These are phyloP conservation scores for Rotaria magnacalcarata DNA, from an alignment of 2,888 invertebrate species.

Conservation along the genomic window DNA sequence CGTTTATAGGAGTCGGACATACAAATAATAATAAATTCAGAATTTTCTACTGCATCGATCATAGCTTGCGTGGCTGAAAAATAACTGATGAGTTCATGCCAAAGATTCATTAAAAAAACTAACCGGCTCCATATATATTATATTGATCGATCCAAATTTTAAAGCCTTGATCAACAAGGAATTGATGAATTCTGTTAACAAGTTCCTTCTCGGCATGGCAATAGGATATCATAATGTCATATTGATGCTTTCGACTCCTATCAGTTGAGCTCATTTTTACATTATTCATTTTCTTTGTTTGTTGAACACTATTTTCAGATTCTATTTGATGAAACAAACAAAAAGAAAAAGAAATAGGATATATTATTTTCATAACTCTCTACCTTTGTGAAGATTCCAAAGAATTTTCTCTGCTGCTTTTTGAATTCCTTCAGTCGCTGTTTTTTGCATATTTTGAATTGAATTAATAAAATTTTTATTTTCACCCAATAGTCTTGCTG, in stretches of 20 bases:
- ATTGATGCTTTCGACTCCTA: background rate
- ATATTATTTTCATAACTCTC: too few relatives aligned
- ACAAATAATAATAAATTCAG: slow-evolving; percentile 54
- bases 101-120: too few relatives aligned
- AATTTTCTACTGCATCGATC: slow-evolving; percentile 54
- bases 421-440: background rate
- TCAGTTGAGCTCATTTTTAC: background rate
- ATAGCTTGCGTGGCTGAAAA: slow-evolving; percentile 50
- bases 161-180: background rate
- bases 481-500: background rate
- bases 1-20: slow-evolving; percentile 57
- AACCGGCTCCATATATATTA: background rate
- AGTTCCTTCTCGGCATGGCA: background rate
- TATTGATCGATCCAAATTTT: background rate
- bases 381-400: background rate
- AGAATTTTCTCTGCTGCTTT: background rate
- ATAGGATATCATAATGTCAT: background rate
- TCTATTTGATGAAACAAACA: background rate
- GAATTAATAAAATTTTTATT: background rate
- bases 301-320: background rate
- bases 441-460: background rate
- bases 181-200: background rate
- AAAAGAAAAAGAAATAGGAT: too few relatives aligned
- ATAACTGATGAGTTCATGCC: too few relatives aligned
- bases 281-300: background rate